These are phyloP conservation scores for Bombycilla garrulus DNA, from an alignment of 2,113 vertebrate species.

Conservation along the genomic window DNA sequence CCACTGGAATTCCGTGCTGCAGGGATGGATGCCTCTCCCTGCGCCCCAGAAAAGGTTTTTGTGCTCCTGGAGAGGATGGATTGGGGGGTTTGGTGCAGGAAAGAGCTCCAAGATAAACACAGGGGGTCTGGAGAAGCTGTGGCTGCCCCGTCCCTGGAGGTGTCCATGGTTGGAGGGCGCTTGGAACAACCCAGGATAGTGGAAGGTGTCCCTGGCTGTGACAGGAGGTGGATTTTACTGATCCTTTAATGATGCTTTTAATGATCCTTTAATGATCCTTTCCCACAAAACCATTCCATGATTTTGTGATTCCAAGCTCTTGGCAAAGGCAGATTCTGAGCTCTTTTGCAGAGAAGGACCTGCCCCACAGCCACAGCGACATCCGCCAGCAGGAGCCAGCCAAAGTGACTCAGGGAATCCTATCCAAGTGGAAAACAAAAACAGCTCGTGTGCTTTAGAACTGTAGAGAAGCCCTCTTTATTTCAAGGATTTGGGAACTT, in stretches of 20 bases:
- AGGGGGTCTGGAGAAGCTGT: not conserved
- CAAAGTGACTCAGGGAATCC: fast-evolving
- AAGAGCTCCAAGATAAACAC: not conserved
- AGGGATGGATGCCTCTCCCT: not conserved
- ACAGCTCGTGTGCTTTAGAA: fast-evolving
- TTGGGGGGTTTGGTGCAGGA: not conserved
- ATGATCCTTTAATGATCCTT: not conserved
- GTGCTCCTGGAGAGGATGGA: not conserved
- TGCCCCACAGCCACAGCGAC: not conserved
- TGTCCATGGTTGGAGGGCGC: fast-evolving
- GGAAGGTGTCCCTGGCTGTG: not conserved
- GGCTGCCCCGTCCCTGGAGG: not conserved
- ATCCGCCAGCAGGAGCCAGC: not conserved
- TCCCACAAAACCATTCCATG: not conserved
- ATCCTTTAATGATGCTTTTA: too few relatives aligned
- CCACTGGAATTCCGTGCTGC: not conserved
- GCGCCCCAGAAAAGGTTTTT: not conserved
- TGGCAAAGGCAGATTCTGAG: not conserved
- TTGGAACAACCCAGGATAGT: not conserved
- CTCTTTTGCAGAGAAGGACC: not conserved
- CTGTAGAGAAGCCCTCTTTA: not conserved
- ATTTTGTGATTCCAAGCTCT: not conserved
- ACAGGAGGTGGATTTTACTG: not conserved
- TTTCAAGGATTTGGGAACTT: not conserved
- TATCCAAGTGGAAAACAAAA: not conserved